Percentiles rank a stretch among this genome's conserved stretches.
Evolutionary conservation across 2,797 vertebrate species (phyloP).

Genomic region (Crypturellus tataupa): DNA sequence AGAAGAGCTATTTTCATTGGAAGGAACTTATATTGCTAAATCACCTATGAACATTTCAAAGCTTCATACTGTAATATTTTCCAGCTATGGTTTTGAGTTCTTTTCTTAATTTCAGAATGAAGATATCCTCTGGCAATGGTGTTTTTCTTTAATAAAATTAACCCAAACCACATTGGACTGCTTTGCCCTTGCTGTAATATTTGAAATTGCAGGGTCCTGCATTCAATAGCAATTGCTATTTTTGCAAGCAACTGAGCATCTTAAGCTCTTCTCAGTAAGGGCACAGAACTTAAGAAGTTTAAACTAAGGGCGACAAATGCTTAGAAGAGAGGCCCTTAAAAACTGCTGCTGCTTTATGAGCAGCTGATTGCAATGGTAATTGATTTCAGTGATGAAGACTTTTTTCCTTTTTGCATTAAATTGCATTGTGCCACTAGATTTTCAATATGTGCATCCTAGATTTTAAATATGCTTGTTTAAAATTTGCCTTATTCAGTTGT

Average conservation of each 20-base stretch:
- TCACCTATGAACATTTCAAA: background rate
- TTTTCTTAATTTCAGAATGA: background rate
- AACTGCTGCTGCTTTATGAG: background rate
- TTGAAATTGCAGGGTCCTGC: background rate
- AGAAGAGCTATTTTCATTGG: background rate
- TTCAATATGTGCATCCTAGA: background rate
- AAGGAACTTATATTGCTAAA: background rate
- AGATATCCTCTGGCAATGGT: background rate
- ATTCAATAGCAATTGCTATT: background rate
- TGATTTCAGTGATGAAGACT: background rate
- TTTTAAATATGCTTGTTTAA: slow-evolving; percentile 17
- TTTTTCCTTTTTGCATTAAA: background rate
- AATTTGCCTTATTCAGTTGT: slow-evolving; percentile 12
- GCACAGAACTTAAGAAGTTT: background rate
- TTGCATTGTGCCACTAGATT: background rate
- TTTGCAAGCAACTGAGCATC: background rate
- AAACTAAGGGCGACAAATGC: background rate
- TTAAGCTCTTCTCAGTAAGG: background rate
- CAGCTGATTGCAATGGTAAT: background rate
- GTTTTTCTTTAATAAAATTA: background rate
- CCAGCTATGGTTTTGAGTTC: background rate
- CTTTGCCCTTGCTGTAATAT: background rate
- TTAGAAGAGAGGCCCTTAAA: background rate
- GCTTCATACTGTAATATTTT: background rate
- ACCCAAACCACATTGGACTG: background rate